Evolutionary conservation across 1,140 invertebrate species (phyloP).

Genomic region (Papilio machaon): DNA sequence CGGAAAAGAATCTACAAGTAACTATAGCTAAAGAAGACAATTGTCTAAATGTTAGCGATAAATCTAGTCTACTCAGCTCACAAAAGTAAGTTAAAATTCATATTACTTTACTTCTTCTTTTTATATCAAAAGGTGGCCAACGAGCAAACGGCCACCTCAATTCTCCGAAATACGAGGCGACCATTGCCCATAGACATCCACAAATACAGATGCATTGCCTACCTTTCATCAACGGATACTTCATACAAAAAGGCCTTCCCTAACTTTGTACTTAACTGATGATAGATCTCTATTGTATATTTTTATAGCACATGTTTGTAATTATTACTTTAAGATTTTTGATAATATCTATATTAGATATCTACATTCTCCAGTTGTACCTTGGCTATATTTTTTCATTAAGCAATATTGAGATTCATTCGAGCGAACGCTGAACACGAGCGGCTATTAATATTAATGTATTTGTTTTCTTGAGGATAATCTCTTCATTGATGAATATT

Average conservation of each 20-base stretch:
- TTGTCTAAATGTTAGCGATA: conserved; percentile 74
- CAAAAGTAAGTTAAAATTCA: conserved; percentile 67
- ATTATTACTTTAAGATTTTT: neutral
- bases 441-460: conserved; percentile 18
- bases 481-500: neutral
- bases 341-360: neutral
- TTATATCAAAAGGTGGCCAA: too few relatives aligned
- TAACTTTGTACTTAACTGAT: too few relatives aligned
- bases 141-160: too few relatives aligned
- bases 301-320: neutral
- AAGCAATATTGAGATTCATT: conserved; percentile 5
- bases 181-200: too few relatives aligned
- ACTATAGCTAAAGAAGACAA: conserved; percentile 75
- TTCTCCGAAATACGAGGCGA: too few relatives aligned
- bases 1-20: conserved; percentile 78
- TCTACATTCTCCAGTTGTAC: conserved; percentile 10
- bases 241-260: too few relatives aligned
- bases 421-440: neutral
- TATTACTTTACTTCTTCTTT: neutral
- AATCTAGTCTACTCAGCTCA: conserved; percentile 76
- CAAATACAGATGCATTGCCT: too few relatives aligned
- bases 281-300: neutral
- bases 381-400: neutral
- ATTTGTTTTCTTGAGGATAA: neutral
- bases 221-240: too few relatives aligned